These are phyloP conservation scores for Sebastolobus altivelis DNA, from an alignment of 2,797 vertebrate species.

Conservation along the genomic window DNA sequence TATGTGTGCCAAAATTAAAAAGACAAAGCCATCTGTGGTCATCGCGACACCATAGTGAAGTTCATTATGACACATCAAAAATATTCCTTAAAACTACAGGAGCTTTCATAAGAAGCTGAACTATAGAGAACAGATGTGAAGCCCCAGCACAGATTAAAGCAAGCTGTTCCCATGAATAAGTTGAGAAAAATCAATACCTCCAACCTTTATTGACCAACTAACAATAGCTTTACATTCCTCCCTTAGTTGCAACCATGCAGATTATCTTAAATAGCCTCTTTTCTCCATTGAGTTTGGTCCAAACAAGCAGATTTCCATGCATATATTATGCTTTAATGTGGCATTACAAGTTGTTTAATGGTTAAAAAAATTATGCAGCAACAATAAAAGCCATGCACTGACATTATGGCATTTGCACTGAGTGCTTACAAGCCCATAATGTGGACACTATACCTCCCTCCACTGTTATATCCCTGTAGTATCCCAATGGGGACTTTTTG, in stretches of 20 bases:
- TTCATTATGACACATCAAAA: neutral
- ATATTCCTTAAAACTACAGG: neutral
- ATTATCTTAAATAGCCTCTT: neutral
- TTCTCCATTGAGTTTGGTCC: neutral
- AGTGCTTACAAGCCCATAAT: conserved; percentile 49
- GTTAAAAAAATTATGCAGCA: conserved; percentile 3
- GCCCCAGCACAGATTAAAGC: neutral
- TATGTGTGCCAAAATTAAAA: neutral
- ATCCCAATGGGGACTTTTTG: conserved; percentile 46
- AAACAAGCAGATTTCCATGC: conserved; percentile 1
- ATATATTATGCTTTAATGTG: neutral
- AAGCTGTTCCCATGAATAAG: conserved; percentile 31
- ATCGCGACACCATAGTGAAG: neutral
- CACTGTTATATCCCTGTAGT: conserved; percentile 30
- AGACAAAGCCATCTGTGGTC: neutral
- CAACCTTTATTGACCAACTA: conserved; percentile 54
- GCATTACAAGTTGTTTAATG: neutral
- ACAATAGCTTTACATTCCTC: conserved; percentile 37
- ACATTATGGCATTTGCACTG: conserved; percentile 29
- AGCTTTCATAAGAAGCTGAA: neutral
- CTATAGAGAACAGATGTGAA: neutral
- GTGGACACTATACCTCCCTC: conserved; percentile 16
- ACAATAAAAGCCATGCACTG: conserved; percentile 33
- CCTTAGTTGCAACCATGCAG: neutral
- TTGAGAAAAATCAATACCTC: conserved; percentile 48